Evolutionary conservation across 2,113 vertebrate species (phyloP).

Genomic region (Macrotis lagotis): DNA sequence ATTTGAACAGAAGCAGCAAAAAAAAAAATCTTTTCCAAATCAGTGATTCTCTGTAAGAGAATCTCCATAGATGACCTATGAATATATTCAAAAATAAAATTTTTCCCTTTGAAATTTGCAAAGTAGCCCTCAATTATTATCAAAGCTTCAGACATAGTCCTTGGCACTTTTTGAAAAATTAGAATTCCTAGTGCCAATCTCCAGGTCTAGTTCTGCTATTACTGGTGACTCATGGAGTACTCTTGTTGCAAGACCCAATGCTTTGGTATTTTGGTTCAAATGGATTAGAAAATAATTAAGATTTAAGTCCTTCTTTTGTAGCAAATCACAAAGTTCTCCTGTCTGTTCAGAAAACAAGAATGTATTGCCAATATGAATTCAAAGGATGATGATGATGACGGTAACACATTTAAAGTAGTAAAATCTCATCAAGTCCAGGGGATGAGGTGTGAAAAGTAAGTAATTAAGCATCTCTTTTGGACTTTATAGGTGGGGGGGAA

Average conservation of each 20-base stretch:
- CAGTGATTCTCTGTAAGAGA: constrained; percentile 60
- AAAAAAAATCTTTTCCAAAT: neutral
- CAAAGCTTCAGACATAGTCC: neutral
- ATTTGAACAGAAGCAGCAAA: constrained; percentile 70
- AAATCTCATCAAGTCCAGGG: constrained; percentile 76
- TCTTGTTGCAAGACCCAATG: constrained; percentile 51
- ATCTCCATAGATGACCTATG: neutral
- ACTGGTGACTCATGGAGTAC: constrained; percentile 40
- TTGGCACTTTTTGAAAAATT: constrained; percentile 31
- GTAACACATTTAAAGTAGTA: constrained; percentile 73
- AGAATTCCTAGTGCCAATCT: constrained; percentile 44
- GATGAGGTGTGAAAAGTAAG: constrained; percentile 50
- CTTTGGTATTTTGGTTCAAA: constrained; percentile 62
- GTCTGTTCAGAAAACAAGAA: constrained; percentile 74
- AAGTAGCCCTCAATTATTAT: constrained; percentile 28
- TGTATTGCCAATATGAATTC: constrained; percentile 66
- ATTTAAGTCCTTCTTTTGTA: constrained; percentile 76
- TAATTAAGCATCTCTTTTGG: constrained; percentile 32
- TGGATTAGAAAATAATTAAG: constrained; percentile 72
- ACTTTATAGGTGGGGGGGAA: constrained; percentile 38
- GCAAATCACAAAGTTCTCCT: constrained; percentile 75
- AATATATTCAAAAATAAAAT: constrained; percentile 33
- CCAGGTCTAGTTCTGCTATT: constrained; percentile 18
- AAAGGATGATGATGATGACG: constrained; percentile 66
- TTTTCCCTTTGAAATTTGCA: constrained; percentile 36